Conservation (phyloP, 1,140 invertebrate species). For the Oedothorax gibbosus region DNA sequence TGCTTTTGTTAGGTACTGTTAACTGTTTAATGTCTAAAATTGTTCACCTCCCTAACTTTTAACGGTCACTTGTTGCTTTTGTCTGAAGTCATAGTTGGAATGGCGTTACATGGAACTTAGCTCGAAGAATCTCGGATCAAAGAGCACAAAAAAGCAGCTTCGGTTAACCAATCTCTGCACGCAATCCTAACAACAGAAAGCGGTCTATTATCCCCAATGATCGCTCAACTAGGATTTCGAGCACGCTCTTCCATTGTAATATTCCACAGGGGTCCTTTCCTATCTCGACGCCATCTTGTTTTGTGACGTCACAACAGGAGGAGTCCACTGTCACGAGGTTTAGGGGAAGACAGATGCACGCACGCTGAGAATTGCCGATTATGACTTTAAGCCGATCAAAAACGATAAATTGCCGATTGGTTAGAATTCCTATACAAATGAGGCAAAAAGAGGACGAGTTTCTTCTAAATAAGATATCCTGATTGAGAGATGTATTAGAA, state of each 20-base stretch:
- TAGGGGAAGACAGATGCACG: constrained; percentile 40
- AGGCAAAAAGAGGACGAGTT: not conserved
- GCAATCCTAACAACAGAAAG: constrained; percentile 51
- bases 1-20: no score
- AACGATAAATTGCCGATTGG: constrained; percentile 46
- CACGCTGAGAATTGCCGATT: constrained; percentile 24
- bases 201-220: constrained; percentile 53
- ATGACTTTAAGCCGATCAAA: not conserved
- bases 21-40: no score
- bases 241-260: constrained; percentile 47
- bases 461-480: constrained; percentile 34
- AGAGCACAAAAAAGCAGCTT: constrained; percentile 40
- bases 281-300: constrained; percentile 39
- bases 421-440: constrained; percentile 15
- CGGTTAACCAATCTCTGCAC: constrained; percentile 48
- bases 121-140: constrained; percentile 32
- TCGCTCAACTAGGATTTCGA: constrained; percentile 36
- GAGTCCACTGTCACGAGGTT: constrained; percentile 51
- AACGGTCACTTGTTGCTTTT: not conserved
- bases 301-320: constrained; percentile 51
- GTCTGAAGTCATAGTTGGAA: constrained; percentile 10
- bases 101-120: constrained; percentile 27
- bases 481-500: constrained; percentile 21
- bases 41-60: not conserved
- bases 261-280: constrained; percentile 9